phyloP scores from a whole-genome alignment of 2,797 vertebrate species.

The Nannoperca obscura region DNA sequence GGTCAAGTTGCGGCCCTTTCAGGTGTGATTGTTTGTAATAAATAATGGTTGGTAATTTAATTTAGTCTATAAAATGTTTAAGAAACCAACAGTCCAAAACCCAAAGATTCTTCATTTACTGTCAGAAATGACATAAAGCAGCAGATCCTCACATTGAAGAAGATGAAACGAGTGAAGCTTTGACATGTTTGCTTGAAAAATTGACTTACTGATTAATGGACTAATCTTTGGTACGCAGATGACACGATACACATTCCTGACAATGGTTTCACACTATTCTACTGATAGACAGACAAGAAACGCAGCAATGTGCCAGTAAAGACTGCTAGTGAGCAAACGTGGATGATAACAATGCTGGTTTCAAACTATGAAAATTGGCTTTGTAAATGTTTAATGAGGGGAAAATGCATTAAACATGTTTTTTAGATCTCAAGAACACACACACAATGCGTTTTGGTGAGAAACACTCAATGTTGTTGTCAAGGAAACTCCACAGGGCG shows the following conservation, averaged over 20 bases:
- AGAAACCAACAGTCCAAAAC: too few relatives aligned
- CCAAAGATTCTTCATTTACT: too few relatives aligned
- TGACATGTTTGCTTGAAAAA: too few relatives aligned
- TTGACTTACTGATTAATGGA: too few relatives aligned
- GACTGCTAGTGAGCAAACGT: background rate
- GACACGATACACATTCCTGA: background rate
- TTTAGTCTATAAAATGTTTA: too few relatives aligned
- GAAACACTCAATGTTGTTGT: background rate
- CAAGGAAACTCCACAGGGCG: background rate
- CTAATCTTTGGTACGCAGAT: background rate
- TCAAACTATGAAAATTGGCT: background rate
- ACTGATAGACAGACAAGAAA: background rate
- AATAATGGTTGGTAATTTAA: too few relatives aligned
- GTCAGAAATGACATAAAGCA: too few relatives aligned
- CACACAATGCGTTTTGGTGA: background rate
- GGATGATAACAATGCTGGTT: background rate
- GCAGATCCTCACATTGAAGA: too few relatives aligned
- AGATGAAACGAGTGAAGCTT: too few relatives aligned
- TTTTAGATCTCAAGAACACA: background rate
- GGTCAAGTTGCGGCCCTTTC: background rate
- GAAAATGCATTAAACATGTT: background rate
- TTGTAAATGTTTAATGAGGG: background rate
- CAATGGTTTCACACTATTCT: background rate
- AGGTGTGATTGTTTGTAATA: background rate
- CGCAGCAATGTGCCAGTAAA: background rate